Percentiles rank a stretch among this genome's conserved stretches.
These are phyloP conservation scores for Arenaria interpres DNA, from an alignment of 2,113 vertebrate species.

Conservation along the genomic window DNA sequence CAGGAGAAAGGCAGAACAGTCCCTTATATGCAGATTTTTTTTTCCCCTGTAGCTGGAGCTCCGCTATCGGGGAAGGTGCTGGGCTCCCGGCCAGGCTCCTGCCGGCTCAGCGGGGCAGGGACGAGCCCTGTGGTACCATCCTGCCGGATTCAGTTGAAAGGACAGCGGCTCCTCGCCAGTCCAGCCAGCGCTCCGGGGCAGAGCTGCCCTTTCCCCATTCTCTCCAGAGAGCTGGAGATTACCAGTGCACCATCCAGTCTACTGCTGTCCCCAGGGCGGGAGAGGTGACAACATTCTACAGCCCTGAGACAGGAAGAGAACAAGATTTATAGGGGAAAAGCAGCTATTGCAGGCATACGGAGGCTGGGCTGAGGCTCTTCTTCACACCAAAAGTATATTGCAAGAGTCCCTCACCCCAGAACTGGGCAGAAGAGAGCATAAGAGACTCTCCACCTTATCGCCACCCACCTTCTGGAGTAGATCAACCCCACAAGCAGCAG, in stretches of 20 bases:
- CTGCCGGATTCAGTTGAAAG: fast-evolving
- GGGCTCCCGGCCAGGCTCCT: neutral
- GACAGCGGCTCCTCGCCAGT: fast-evolving
- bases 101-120: neutral
- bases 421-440: neutral
- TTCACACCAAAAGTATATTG: neutral
- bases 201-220: neutral
- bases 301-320: neutral
- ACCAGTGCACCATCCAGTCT: neutral
- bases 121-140: fast-evolving
- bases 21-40: fast-evolving
- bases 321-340: neutral
- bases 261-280: neutral
- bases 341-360: neutral
- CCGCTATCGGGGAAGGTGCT: neutral
- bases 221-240: neutral
- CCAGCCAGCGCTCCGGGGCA: neutral
- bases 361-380: neutral
- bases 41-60: neutral
- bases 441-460: neutral
- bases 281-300: neutral
- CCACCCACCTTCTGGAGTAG: neutral
- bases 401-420: neutral
- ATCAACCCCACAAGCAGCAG: neutral
- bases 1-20: neutral